phyloP scores from a whole-genome alignment of 2,797 vertebrate genomes.

The Sebastes matsubarae region DNA sequence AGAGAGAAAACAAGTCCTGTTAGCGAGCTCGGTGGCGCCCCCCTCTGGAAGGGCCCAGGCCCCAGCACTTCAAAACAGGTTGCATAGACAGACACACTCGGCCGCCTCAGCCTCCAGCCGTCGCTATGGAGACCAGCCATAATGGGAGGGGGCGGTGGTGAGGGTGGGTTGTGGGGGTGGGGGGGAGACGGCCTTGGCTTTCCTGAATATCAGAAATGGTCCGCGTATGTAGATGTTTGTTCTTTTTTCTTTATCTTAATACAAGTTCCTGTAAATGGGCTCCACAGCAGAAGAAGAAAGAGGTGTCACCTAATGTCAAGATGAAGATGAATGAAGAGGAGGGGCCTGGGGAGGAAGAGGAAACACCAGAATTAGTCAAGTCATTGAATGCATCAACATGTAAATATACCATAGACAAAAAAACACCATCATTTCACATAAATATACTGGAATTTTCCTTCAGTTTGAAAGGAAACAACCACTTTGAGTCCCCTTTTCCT shows the following conservation, averaged over 20 bases:
- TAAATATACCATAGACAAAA: not conserved
- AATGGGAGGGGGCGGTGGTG: conserved; percentile 85
- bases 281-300: conserved; percentile 86
- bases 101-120: conserved; percentile 92
- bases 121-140: conserved; percentile 93
- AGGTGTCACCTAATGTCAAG: conserved; percentile 89
- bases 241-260: conserved; percentile 27
- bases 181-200: conserved; percentile 76
- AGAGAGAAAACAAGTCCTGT: conserved; percentile 81
- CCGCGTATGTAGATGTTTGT: conserved; percentile 62
- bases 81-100: conserved; percentile 96
- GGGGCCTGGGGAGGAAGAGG: conserved; percentile 83
- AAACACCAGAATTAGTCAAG: conserved; percentile 8
- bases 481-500: not conserved
- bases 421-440: rapidly evolving
- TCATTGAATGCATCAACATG: not conserved
- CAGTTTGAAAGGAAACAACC: not conserved
- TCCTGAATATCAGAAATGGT: conserved; percentile 99
- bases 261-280: conserved; percentile 71
- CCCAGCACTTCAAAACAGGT: conserved; percentile 91
- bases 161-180: conserved; percentile 59
- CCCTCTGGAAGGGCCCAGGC: conserved; percentile 84
- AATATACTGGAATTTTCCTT: not conserved
- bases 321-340: conserved; percentile 96
- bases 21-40: conserved; percentile 85